These are phyloP conservation scores for Coboldia fuscipes DNA, from an alignment of 1,140 invertebrate species.

Conservation along the genomic window DNA sequence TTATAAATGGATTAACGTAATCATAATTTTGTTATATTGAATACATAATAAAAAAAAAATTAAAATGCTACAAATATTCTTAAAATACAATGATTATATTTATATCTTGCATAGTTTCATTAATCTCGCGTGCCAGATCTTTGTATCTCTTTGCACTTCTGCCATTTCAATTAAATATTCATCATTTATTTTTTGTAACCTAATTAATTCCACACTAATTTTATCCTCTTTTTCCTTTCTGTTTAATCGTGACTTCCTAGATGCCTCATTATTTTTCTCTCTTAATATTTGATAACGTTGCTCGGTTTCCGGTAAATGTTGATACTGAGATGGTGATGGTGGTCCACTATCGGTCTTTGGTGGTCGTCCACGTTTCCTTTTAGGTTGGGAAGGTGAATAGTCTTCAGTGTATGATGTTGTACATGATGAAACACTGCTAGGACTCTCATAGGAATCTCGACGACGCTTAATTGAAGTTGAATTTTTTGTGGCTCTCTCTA, in stretches of 20 bases:
- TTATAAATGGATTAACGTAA: too few relatives aligned
- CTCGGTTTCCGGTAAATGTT: conserved; percentile 13
- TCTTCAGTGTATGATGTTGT: neutral
- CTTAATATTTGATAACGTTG: conserved; percentile 37
- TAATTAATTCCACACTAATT: conserved; percentile 4
- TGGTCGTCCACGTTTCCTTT: conserved; percentile 9
- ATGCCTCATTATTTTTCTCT: conserved; percentile 56
- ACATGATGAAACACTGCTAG: neutral
- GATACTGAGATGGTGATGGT: conserved; percentile 12
- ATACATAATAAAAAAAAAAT: too few relatives aligned
- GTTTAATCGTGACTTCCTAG: conserved; percentile 43
- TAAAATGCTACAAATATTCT: too few relatives aligned
- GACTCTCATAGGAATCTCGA: neutral
- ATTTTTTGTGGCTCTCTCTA: too few relatives aligned
- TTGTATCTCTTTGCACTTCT: too few relatives aligned
- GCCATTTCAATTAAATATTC: too few relatives aligned
- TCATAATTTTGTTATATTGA: too few relatives aligned
- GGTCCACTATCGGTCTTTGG: conserved; percentile 8
- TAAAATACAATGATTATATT: too few relatives aligned
- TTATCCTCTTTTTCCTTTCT: conserved; percentile 42
- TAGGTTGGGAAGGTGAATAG: neutral
- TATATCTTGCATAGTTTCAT: too few relatives aligned
- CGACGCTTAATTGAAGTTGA: neutral
- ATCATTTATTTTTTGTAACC: neutral
- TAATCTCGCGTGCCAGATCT: too few relatives aligned